These are phyloP conservation scores for Marmota flaviventris DNA, from an alignment of 2,113 vertebrate genomes.

Conservation along the genomic window DNA sequence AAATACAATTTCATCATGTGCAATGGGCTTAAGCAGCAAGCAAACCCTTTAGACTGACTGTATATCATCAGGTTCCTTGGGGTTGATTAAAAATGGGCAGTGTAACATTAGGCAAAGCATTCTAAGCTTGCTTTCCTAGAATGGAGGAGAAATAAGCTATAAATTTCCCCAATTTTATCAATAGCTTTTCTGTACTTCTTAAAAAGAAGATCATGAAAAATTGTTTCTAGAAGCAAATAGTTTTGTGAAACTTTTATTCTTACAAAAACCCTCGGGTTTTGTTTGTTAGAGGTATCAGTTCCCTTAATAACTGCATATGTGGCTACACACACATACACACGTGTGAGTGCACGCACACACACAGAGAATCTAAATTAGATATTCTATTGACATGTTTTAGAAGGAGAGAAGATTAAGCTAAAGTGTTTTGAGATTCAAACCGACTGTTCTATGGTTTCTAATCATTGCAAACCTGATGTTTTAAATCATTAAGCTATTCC, in stretches of 20 bases:
- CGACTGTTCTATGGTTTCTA: conserved; percentile 69
- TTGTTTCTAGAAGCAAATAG: conserved; percentile 38
- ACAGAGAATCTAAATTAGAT: conserved; percentile 58
- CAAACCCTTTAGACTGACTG: neutral
- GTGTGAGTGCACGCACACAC: neutral
- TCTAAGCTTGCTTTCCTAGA: conserved; percentile 9
- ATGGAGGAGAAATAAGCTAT: conserved; percentile 40
- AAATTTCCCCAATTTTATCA: conserved; percentile 25
- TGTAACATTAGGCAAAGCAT: conserved; percentile 38
- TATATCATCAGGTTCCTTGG: conserved; percentile 13
- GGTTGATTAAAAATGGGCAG: conserved; percentile 71
- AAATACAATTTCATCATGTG: conserved; percentile 63
- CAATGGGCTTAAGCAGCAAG: conserved; percentile 55
- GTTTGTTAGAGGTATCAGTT: conserved; percentile 34
- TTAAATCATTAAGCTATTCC: conserved; percentile 81
- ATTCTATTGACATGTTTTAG: conserved; percentile 75
- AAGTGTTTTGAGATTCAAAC: conserved; percentile 78
- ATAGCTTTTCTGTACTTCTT: conserved; percentile 22
- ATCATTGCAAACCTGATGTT: conserved; percentile 79
- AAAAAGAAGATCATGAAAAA: neutral
- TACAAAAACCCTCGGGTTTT: conserved; percentile 33
- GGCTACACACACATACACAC: neutral
- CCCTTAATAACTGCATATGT: neutral
- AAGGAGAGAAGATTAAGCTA: conserved; percentile 72
- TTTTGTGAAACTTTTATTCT: conserved; percentile 34